These are phyloP conservation scores for Phylloscopus whistleri DNA, from an alignment of 2,113 vertebrate genomes.

Conservation along the genomic window DNA sequence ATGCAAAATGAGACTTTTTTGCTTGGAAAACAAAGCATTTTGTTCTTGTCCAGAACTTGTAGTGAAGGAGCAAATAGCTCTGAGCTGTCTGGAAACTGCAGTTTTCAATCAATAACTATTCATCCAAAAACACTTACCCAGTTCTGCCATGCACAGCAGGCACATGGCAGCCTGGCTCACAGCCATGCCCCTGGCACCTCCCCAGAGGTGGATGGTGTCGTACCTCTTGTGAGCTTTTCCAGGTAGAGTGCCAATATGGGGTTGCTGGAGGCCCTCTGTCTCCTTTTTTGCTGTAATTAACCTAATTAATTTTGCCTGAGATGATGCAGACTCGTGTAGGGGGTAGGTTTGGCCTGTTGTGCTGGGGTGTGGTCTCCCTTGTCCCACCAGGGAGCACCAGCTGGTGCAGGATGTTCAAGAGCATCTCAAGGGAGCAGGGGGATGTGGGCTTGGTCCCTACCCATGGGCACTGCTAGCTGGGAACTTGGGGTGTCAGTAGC, in stretches of 20 bases:
- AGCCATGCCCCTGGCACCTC: not conserved
- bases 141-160: not conserved
- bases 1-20: conserved; percentile 8
- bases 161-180: not conserved
- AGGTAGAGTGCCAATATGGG: not conserved
- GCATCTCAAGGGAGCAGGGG: not conserved
- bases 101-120: conserved; percentile 40
- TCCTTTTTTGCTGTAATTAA: not conserved
- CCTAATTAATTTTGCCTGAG: not conserved
- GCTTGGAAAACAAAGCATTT: conserved; percentile 12
- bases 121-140: not conserved
- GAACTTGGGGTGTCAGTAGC: not conserved
- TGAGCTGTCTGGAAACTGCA: conserved; percentile 1
- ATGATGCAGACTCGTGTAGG: not conserved
- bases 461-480: not conserved
- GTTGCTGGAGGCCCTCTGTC: not conserved
- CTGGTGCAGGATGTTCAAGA: not conserved
- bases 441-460: not conserved
- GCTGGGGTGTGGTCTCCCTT: not conserved
- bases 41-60: not conserved
- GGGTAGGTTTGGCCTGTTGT: not conserved
- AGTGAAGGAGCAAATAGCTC: not conserved
- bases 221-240: not conserved
- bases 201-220: not conserved
- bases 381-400: not conserved